Evolutionary conservation across 2,888 invertebrate genomes (phyloP), one percentile per base, ranked within the genome.

Genomic region (Ferrisia virgata): DNA sequence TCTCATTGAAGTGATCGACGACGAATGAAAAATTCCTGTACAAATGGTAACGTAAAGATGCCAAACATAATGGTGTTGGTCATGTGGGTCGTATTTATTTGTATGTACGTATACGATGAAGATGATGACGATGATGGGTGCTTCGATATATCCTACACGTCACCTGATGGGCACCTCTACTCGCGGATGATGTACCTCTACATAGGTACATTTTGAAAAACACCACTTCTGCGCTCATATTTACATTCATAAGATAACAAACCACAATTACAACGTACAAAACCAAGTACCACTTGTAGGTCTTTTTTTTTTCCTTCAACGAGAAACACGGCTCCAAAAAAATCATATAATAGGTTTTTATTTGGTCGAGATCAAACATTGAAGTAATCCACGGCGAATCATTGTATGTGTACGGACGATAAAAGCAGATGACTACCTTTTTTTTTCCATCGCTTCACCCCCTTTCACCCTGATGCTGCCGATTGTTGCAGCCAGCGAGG

Each of bases 211-310:
- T 72, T 72, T 72, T 72, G n/a, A 33, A 72, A 72, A 72, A 72
- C 72, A 72, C 36, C 72, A 72, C 72, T 72, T 72, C 72, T 72
- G 11, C n/a, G 9, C n/a, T 6, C 22, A 28, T 72, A 22, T 58
- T 72, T 72, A 72, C 72, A 72, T 72, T 72, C 31, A 72, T 72
- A 72, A 72, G 72, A 72, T 72, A 72, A 72, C 72, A 72, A 72
- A 72, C 72, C 72, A 72, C 72, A 72, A 72, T 72, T 72, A 72
- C 72, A 72, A 72, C 72, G 72, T 33, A 72, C 72, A 72, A 72
- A 72, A 72, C 72, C 72, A 33, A 72, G 72, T 72, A 72, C 72
- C 72, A 72, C 72, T 72, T 72, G 72, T 72, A n/a, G 72, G 33
- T 72, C 72, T 72, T 33, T 33, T 64, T 31, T 64, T 18, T 18